Evolutionary conservation across 1,140 invertebrate species (phyloP).

Genomic region (Cecropterus lyciades): DNA sequence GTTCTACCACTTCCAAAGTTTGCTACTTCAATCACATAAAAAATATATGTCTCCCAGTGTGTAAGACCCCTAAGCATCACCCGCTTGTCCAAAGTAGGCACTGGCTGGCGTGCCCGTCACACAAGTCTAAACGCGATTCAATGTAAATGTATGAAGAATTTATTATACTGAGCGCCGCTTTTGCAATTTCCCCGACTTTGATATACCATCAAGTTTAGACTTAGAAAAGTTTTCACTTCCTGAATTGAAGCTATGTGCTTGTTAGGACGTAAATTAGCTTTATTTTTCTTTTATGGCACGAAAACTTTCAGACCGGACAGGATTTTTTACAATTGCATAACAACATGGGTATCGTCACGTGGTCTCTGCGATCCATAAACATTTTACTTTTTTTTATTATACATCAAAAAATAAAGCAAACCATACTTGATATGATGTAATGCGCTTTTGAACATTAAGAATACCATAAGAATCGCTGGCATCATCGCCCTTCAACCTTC

Average conservation of each 20-base stretch:
- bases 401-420: too few relatives aligned
- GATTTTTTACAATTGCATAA: too few relatives aligned
- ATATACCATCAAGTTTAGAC: conserved; percentile 31
- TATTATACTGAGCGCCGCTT: conserved; percentile 25
- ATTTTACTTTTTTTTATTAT: too few relatives aligned
- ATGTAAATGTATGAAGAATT: conserved; percentile 36
- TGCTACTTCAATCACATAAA: too few relatives aligned
- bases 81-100: conserved; percentile 14
- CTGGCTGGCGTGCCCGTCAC: conserved; percentile 28
- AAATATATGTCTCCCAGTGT: background rate
- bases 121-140: conserved; percentile 34
- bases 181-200: conserved; percentile 31
- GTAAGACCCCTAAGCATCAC: conserved; percentile 4
- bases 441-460: too few relatives aligned
- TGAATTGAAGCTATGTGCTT: conserved; percentile 14
- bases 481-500: too few relatives aligned
- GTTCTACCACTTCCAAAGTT: too few relatives aligned
- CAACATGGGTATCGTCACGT: too few relatives aligned
- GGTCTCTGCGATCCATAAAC: too few relatives aligned
- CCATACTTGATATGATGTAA: too few relatives aligned
- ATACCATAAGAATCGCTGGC: too few relatives aligned
- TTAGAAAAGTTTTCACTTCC: conserved; percentile 31
- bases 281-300: conserved; percentile 4
- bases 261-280: conserved; percentile 3
- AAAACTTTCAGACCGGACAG: background rate